Evolutionary conservation across 2,797 vertebrate genomes (phyloP).

Genomic region (Ficedula albicollis): DNA sequence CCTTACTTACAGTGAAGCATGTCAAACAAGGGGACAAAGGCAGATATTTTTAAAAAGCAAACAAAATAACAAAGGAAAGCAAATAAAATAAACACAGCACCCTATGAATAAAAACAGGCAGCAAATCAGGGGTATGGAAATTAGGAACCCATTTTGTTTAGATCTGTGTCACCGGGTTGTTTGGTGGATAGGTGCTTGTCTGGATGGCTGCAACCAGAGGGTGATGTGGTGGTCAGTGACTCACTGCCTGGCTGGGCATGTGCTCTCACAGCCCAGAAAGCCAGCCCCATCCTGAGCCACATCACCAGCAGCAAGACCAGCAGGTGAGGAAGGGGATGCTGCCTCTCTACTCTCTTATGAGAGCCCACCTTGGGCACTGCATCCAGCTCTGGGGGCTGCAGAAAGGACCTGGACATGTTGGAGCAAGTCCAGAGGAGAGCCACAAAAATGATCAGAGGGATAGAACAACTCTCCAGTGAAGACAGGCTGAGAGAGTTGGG

Average conservation of each 20-base stretch:
- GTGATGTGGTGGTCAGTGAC: neutral
- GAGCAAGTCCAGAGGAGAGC: neutral
- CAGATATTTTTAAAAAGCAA: neutral
- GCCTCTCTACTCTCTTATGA: neutral
- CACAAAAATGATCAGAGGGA: neutral
- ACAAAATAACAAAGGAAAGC: neutral
- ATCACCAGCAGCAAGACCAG: neutral
- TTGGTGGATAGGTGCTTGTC: neutral
- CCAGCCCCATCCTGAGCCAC: neutral
- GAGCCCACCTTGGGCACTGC: neutral
- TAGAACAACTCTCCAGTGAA: neutral
- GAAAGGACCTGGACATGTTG: neutral
- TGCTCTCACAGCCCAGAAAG: neutral
- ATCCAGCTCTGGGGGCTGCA: neutral
- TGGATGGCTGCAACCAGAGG: neutral
- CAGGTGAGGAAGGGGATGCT: neutral
- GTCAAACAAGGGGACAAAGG: neutral
- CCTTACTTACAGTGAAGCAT: slow-evolving; percentile 9
- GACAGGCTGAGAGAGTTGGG: neutral
- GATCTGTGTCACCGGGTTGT: rapidly evolving
- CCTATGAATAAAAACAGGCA: neutral
- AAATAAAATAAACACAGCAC: neutral
- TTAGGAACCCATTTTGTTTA: neutral
- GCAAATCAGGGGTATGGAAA: neutral
- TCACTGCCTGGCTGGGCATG: neutral